phyloP scores from a whole-genome alignment of 2,113 vertebrate species.

The Anser brachyrhynchus region DNA sequence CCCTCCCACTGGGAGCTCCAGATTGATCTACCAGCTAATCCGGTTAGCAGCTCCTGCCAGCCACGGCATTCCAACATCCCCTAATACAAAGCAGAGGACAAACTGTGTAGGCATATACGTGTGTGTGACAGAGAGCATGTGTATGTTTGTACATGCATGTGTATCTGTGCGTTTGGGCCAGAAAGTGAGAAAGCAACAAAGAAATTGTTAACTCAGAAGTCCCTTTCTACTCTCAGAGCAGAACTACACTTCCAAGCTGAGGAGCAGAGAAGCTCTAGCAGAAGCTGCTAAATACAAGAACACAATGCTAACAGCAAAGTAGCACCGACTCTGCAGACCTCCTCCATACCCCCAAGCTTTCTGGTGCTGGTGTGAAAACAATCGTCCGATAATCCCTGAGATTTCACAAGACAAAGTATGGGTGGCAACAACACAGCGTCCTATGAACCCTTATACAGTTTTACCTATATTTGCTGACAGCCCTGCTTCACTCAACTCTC shows the following conservation, averaged over 20 bases:
- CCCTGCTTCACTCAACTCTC: background rate
- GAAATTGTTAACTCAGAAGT: background rate
- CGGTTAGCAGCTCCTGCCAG: slow-evolving; percentile 74
- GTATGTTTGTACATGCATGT: background rate
- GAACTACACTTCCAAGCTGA: background rate
- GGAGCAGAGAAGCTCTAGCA: background rate
- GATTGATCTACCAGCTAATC: slow-evolving; percentile 80
- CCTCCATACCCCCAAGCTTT: background rate
- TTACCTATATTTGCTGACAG: background rate
- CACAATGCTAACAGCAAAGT: background rate
- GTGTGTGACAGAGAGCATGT: background rate
- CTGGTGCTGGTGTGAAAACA: background rate
- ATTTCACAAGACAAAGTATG: rapidly evolving
- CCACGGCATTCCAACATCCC: slow-evolving; percentile 64
- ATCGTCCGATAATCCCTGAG: background rate
- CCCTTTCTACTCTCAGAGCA: background rate
- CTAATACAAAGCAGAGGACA: slow-evolving; percentile 12
- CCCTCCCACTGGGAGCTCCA: slow-evolving; percentile 70
- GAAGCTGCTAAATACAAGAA: background rate
- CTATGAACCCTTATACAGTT: background rate
- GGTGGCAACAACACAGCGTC: background rate
- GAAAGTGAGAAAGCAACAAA: background rate
- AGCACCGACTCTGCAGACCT: background rate
- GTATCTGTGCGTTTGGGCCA: background rate
- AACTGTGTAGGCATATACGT: rapidly evolving